Evolutionary conservation across 2,888 invertebrate genomes (phyloP), one percentile per base, ranked within the genome.

Genomic region (Phyllotreta cruciferae): DNA sequence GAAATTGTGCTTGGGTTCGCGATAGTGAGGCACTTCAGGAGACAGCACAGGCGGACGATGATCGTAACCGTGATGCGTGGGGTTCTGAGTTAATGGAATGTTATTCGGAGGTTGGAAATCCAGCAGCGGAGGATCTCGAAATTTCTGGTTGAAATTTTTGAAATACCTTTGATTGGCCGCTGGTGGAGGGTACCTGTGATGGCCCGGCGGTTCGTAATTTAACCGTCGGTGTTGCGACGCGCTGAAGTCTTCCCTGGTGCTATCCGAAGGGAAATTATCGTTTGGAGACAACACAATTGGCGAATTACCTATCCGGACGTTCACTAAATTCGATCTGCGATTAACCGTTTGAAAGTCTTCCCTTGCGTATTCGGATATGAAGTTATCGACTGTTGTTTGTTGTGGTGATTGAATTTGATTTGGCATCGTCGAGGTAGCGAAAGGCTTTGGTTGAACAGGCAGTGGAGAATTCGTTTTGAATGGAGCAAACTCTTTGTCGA

Each of bases 41-140:
- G 69, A 64, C 36, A 69, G 55, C 6, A 67, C 49, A 3, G 66
- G 69, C 0, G 67, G 67, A 3, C 62, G 63, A 34, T 38, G 58
- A 52, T 63, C 62, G 36, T 58, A 66, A 24, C 1, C 24, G 11
- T 64, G 64, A 47, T 62, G 37, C n/a, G 66, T 62, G 13, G 58
- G 24, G 11, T 56, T 56, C 9, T 62, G 64, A 24, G 24, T 24
- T 24, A 24, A 24, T 24, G 24, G 24, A 4, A 24, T 24, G 24
- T 24, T 24, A 24, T 24, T 24, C 7, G 64, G 62, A 8, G 69
- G 67, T 14, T 67, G 66, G 41, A 53, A 69, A 35, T 69, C 69
- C 11, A 66, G 47, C n/a, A 55, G 36, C n/a, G 63, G 66, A 11
- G 45, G 34, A 36, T 69, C 69, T 11, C 60, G 41, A 6, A 52